Evolutionary conservation across 2,797 vertebrate species (phyloP), one percentile per base, ranked within the genome.

Genomic region (Hydrocynus forskahlii): DNA sequence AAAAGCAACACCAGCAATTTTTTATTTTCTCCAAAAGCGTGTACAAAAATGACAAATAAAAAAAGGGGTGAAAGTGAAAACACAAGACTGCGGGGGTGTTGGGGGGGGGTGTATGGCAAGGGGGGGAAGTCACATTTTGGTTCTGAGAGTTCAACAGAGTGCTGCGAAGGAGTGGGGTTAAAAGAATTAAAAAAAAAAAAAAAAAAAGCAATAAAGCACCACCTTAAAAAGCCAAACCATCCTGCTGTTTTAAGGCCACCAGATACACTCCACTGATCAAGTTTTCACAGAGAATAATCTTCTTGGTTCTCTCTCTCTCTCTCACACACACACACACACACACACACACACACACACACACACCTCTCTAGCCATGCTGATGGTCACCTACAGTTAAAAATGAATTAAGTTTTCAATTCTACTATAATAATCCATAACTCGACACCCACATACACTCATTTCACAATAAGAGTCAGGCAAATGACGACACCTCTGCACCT

Each of bases 171-270:
- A 78, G 35, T 59, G 62, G 25, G 19, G 16, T 25, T 14, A 52
- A 71, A n/a, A 72, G 60, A 73, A 70, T 19, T 59, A 50, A 48
- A 10, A 89, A 70, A 84, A 89, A 87, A 88, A 25, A 87, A 85
- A 85, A 78, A 86, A 83, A 83, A 78, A 82, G 35, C 35, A 35
- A 35, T 52, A 84, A 63, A 76, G 68, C 88, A 77, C 85, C 78
- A 67, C 82, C 62, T 70, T 81, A 76, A 81, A 85, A 86, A 89
- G 89, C 87, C 86, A 83, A 70, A 86, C 82, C 75, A 67, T 92
- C 84, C 86, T 92, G 85, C 88, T 91, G 85, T 88, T 91, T 92
- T 93, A 94, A 95, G 94, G 93, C 93, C 93, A 93, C 92, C 89
- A 92, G 90, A 64, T 90, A 87, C 88, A 82, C 63, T 75, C 91